phyloP scores from a whole-genome alignment of 2,888 invertebrate species.

The Epicampocera succincta region DNA sequence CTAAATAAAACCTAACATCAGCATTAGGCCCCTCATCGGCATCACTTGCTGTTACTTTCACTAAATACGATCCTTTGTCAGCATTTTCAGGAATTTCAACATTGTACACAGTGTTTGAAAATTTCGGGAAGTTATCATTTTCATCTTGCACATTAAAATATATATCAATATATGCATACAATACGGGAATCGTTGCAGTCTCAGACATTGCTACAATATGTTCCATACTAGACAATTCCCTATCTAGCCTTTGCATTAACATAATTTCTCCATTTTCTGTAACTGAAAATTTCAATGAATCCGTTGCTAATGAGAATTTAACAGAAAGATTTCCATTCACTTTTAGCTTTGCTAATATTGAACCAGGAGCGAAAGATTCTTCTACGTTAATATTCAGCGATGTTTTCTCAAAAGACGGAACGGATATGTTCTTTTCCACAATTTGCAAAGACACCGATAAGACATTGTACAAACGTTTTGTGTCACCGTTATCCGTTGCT shows the following conservation, averaged over 20 bases:
- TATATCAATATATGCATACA: conserved; percentile 87
- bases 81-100: conserved; percentile 91
- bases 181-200: conserved; percentile 86
- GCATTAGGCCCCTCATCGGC: conserved; percentile 91
- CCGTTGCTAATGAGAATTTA: conserved; percentile 85
- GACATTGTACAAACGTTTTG: conserved; percentile 89
- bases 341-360: conserved; percentile 86
- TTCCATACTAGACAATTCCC: conserved; percentile 87
- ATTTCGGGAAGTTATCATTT: conserved; percentile 94
- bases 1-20: conserved; percentile 91
- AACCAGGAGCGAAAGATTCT: conserved; percentile 88
- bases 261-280: conserved; percentile 89
- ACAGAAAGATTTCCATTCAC: conserved; percentile 85
- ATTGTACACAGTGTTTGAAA: conserved; percentile 91
- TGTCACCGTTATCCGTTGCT: conserved; percentile 90
- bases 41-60: conserved; percentile 84
- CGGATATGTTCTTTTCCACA: conserved; percentile 86
- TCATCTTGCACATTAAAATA: conserved; percentile 92
- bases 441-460: conserved; percentile 91
- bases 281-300: conserved; percentile 86
- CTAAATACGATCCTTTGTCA: conserved; percentile 88
- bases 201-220: conserved; percentile 88
- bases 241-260: conserved; percentile 88
- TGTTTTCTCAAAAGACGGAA: conserved; percentile 89
- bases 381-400: conserved; percentile 90